Base-by-base conservation (phyloP, 2,888 invertebrate genomes). In the Neoascia interrupta region DNA sequence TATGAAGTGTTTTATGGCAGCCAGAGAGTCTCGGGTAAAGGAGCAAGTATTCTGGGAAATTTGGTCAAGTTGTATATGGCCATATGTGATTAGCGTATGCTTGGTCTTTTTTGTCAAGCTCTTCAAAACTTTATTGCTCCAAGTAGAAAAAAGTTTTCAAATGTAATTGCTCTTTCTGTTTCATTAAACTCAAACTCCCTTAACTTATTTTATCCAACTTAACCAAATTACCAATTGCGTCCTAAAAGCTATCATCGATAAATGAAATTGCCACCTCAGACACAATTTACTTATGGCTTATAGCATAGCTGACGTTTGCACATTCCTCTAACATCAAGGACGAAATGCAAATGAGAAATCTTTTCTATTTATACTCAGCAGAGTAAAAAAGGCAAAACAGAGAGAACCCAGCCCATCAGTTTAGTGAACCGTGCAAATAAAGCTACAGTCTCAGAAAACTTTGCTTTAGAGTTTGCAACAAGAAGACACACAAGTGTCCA, bases 321-420 rank as follows among this genome's bases (percentile, higher is more conserved):
- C 19, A 31, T 41, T 53, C 37, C 56, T 51, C 15, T 60, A 34
- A 10, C 37, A 53, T 21, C 64, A 72, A 79, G 76, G 64, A 72
- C 76, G 53, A 72, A 41, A 66, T 66, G 56, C 66, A 79, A 66
- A 72, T 76, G 58, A 68, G 68, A 49, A 61, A 75, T 68, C 51
- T 63, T 26, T n/a, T n/a, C 4, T 54, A 16, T 68, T n/a, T 10
- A 1, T 34, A 43, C 31, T 31, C 31, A 3, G 26, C 5, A 31
- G 3, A 6, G 31, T 6, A n/a, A 31, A 34, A 41, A 15, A 45
- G 1, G 39, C 0, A 18, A 36, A 15, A 10, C n/a, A 18, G 13
- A 26, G 11, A 26, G 34, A 26, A 21, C 11, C 13, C 8, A 3
- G 1, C 13, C 21, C 15, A 11, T n/a, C 54, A 43, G 73, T 73